Conservation (phyloP, 2,888 invertebrate species). For the Ophion ventricosus region DNA sequence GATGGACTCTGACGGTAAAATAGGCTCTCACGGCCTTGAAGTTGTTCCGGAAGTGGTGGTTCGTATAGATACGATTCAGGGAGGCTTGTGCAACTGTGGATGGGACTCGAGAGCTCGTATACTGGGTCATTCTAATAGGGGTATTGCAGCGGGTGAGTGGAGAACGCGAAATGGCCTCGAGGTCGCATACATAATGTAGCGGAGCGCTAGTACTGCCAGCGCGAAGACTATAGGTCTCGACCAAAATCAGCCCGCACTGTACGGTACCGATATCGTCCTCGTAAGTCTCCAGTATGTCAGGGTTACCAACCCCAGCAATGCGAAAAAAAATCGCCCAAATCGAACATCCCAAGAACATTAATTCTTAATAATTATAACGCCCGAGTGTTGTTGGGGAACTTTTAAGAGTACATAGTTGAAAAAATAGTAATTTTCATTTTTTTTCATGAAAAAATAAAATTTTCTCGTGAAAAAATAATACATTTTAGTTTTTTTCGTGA, state of each 20-base stretch:
- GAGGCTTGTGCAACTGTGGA: background rate
- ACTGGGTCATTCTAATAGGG: slow-evolving; percentile 20
- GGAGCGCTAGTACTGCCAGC: slow-evolving; percentile 27
- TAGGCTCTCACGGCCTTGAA: no score
- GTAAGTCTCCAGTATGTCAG: slow-evolving; percentile 77
- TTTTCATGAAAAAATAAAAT: no score
- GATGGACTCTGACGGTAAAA: no score
- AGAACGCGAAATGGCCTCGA: slow-evolving; percentile 69
- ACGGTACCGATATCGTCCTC: slow-evolving; percentile 10
- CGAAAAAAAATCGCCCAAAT: background rate
- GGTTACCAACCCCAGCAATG: slow-evolving; percentile 74
- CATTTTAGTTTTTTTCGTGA: no score
- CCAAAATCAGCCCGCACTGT: background rate
- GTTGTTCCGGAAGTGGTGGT: no score
- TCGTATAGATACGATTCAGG: background rate
- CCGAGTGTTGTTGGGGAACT: no score
- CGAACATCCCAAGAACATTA: no score
- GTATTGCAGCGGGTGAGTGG: slow-evolving; percentile 27
- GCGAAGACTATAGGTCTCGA: slow-evolving; percentile 18
- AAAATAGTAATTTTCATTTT: no score
- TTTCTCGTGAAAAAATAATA: no score
- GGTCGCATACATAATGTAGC: slow-evolving; percentile 77
- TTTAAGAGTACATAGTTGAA: no score
- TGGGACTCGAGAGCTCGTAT: background rate
- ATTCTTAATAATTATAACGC: no score